Base-by-base conservation (phyloP, 2,888 invertebrate species). In the Zeuzera pyrina region DNA sequence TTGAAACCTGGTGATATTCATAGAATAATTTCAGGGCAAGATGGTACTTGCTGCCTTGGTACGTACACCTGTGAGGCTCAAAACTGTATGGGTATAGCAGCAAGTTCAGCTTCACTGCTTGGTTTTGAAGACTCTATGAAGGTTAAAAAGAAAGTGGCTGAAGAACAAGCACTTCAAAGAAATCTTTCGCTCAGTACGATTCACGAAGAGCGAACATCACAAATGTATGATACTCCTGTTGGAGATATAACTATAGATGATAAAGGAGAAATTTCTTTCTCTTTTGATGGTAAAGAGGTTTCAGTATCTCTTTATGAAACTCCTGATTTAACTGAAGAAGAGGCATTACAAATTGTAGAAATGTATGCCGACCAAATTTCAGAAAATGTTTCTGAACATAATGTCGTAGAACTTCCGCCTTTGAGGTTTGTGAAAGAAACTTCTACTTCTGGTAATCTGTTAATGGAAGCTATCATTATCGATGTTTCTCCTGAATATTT, bases 291-390 rank as follows among this genome's bases (percentile, higher is more conserved):
- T 2, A 94, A 93, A 73, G 95, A 95, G 76, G 93, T 95, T 0
- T 94, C 94, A 0, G 93, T 95, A 0, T 95, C 95, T 2, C 72
- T 95, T 2, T 95, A 95, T 55, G 95, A 95, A 78, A 95, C 95
- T 1, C 95, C 95, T 0, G 95, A 95, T 72, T 81, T 95, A 30
- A 95, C 95, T 0, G 94, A 95, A 69, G 94, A 95, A 66, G 95
- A 95, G 77, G 95, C 95, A 0, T 81, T 94, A 16, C 92, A 95
- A 74, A 94, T 95, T 50, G 91, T 95, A 0, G 95, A 95, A 85
- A 95, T 95, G 94, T 95, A 95, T 57, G 95, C 95, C 0, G 94
- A 95, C 61, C 94, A 95, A 68, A 84, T 95, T 35, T 95, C 95
- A 1, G 95, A 95, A 73, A 92, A 95, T 58, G 90, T 95, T 30